Evolutionary conservation across 23 tunicate species (phyloP), one percentile per base, ranked within the genome.

Genomic region (Botrylloides violaceus): DNA sequence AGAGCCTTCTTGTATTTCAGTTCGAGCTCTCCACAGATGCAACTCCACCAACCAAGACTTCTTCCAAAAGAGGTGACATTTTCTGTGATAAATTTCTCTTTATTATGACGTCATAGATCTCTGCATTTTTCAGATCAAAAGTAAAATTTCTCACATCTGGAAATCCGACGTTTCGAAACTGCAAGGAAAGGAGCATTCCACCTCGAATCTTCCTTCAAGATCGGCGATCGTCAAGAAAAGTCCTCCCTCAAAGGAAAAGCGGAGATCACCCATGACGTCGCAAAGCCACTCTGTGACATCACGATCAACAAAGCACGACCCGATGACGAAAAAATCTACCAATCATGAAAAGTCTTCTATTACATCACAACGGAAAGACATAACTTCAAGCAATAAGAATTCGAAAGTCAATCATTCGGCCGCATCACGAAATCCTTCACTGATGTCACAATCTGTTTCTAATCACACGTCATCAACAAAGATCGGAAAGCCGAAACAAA

Each of bases 81-180:
- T 15, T 43, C 53, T 7, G 15, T 43, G 9, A 43, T 43, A 43
- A 43, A 7, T 15, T 15, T 9, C 15, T 43, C 15, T 43, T 15
- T 43, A 9, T 15, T n/a, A 32, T 73, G n/a, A 26, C 19, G 29
- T 28, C 7, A 31, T 59, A 53, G 29, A 7, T 15, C 28, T 38
- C 4, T 55, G 15, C 0, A 32, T 32, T 57, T 34, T 0, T 61
- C 61, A 80, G 85, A 61, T 80, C 23, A 80, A 80, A 43, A 80
- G 85, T 59, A 80, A 80, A 36, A 80, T 80, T 4, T 80, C 85
- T 15, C 77, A 71, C 64, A 72, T 80, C 39, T 80, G 85, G 85
- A 80, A 80, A 59, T 27, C 70, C 3, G 70, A 63, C 4, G 35
- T 34, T 25, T 22, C 33, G 4, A 58, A 58, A 9, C 12, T 58